Conservation (phyloP, 2,113 vertebrate genomes). For the Pithys albifrons region DNA sequence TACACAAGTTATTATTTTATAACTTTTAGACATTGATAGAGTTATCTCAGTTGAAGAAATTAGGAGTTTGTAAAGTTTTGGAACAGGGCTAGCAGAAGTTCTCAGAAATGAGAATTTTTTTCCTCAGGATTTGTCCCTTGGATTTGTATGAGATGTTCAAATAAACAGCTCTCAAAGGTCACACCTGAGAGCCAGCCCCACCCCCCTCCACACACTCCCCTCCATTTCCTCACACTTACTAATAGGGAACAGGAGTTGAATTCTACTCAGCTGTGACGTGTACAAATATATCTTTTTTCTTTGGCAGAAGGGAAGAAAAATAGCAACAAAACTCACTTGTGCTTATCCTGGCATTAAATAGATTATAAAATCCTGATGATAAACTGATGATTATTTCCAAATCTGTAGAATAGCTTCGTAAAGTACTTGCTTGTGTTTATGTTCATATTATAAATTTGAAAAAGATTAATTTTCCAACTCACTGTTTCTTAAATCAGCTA, state of each 20-base stretch:
- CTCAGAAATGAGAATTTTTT: background rate
- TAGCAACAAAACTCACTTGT: background rate
- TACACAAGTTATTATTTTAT: background rate
- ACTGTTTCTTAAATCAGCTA: conserved; percentile 20
- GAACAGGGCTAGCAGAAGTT: background rate
- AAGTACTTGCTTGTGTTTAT: background rate
- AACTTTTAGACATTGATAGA: background rate
- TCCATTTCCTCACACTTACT: background rate
- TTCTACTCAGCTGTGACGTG: background rate
- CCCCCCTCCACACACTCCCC: too few species aligned
- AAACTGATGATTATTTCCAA: conserved; percentile 4
- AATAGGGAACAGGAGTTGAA: background rate
- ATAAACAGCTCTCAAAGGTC: background rate
- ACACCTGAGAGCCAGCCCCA: background rate
- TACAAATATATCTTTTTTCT: background rate
- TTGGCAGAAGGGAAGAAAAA: background rate
- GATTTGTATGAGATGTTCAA: fast-evolving
- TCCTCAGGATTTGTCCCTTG: background rate
- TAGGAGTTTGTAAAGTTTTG: background rate
- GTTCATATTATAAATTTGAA: background rate
- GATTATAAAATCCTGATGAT: background rate
- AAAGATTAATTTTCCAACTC: conserved; percentile 20
- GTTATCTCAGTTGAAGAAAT: background rate
- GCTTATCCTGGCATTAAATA: background rate
- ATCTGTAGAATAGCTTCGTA: background rate